Conservation (phyloP, 2,888 invertebrate species). For the Drosophila paramelanica region DNA sequence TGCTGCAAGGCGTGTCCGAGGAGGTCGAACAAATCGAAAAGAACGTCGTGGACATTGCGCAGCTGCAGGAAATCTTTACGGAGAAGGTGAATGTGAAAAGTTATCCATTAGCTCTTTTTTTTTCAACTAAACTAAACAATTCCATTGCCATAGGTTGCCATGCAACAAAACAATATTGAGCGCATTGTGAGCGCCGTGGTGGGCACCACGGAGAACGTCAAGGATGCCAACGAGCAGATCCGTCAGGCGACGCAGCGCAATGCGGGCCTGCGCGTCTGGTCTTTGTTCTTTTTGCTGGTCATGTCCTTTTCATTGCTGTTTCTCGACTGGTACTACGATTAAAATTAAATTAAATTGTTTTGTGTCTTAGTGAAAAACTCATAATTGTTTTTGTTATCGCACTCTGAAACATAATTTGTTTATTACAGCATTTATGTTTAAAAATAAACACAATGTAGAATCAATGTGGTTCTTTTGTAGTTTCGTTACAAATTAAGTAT, state of each 20-base stretch:
- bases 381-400: conserved; percentile 52
- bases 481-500: conserved; percentile 16
- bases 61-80: conserved; percentile 97
- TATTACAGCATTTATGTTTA: conserved; percentile 45
- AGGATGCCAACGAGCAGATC: conserved; percentile 98
- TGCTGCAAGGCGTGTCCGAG: conserved; percentile 94
- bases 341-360: conserved; percentile 63
- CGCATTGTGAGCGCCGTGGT: conserved; percentile 94
- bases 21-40: conserved; percentile 95
- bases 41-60: conserved; percentile 97
- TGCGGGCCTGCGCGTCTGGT: conserved; percentile 97
- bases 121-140: not conserved
- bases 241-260: conserved; percentile 98
- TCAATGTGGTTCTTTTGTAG: conserved; percentile 3
- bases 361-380: conserved; percentile 36
- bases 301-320: conserved; percentile 98
- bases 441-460: conserved; percentile 37
- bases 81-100: conserved; percentile 89
- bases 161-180: conserved; percentile 97
- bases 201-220: conserved; percentile 97
- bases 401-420: conserved; percentile 58
- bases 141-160: conserved; percentile 87
- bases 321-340: conserved; percentile 99
- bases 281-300: conserved; percentile 97
- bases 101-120: not conserved